Evolutionary conservation across 2,797 vertebrate genomes (phyloP), one percentile per base, ranked within the genome.

Genomic region (Macroramphosus scolopax): DNA sequence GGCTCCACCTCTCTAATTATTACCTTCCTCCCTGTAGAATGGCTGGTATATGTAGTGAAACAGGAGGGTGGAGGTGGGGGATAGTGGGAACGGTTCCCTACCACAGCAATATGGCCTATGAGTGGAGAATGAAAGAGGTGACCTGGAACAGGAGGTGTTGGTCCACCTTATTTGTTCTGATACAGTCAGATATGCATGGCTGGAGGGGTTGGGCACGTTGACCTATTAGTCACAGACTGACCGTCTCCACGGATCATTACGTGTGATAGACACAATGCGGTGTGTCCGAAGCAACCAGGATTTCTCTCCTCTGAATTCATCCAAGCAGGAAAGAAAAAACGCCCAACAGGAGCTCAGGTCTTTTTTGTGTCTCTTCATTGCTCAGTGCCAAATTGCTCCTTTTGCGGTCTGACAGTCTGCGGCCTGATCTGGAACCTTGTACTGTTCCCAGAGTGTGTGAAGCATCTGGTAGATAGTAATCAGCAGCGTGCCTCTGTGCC

Each of bases 191-290:
- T 64, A 72, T 73, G 64, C 65, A 57, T 53, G 61, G 56, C 51
- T 32, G 35, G 26, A 51, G 30, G 44, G 46, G 63, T 40, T 51
- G 42, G 67, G 47, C 59, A 68, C 36, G 38, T 52, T 80, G 68
- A 68, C 63, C 69, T 70, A 75, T 76, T 78, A 75, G 58, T 70
- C 56, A 68, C 65, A n/a, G n/a, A n/a, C n/a, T n/a, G n/a, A n/a
- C n/a, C n/a, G n/a, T n/a, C n/a, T n/a, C n/a, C n/a, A n/a, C n/a
- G n/a, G n/a, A n/a, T n/a, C n/a, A n/a, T n/a, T n/a, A n/a, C n/a
- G n/a, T n/a, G n/a, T n/a, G n/a, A n/a, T n/a, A n/a, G n/a, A n/a
- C n/a, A n/a, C n/a, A n/a, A n/a, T n/a, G n/a, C n/a, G n/a, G n/a
- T n/a, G n/a, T n/a, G n/a, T n/a, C n/a, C n/a, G n/a, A n/a, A n/a